Percentiles rank a stretch among this genome's conserved stretches.
phyloP scores from a whole-genome alignment of 2,888 invertebrate species.

The Nomada ruficornis region DNA sequence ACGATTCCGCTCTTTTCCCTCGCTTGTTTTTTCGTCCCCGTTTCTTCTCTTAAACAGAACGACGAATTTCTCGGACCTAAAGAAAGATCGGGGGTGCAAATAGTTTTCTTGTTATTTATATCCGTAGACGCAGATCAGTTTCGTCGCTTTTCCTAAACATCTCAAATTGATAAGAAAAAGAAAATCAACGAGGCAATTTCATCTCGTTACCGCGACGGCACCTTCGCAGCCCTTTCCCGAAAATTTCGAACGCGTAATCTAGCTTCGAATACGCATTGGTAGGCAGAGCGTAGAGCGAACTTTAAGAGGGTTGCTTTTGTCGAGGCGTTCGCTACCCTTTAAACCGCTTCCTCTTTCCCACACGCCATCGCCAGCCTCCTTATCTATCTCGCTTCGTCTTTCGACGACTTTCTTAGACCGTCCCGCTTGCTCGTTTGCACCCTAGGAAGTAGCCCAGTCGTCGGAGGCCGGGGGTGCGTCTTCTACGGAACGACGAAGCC shows the following conservation, averaged over 20 bases:
- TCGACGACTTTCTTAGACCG: slow-evolving; percentile 57
- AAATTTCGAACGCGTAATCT: slow-evolving; percentile 65
- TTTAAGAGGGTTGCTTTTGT: slow-evolving; percentile 80
- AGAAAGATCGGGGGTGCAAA: background rate
- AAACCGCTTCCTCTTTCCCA: slow-evolving; percentile 71
- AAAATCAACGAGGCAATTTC: slow-evolving; percentile 23
- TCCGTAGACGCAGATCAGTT: background rate
- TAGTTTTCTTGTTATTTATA: background rate
- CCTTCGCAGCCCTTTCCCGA: slow-evolving; percentile 34
- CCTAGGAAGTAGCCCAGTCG: slow-evolving; percentile 62
- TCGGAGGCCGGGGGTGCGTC: slow-evolving; percentile 45
- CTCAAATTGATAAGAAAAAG: no score
- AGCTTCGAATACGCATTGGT: slow-evolving; percentile 75
- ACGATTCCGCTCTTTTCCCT: slow-evolving; percentile 56
- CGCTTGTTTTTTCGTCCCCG: slow-evolving; percentile 56
- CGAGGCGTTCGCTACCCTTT: slow-evolving; percentile 82
- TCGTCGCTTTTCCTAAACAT: background rate
- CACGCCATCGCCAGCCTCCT: slow-evolving; percentile 52
- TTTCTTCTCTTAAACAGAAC: slow-evolving; percentile 52
- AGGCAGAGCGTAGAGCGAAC: slow-evolving; percentile 79
- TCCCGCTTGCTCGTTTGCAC: slow-evolving; percentile 66
- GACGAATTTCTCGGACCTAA: slow-evolving; percentile 27
- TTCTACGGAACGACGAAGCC: slow-evolving; percentile 68
- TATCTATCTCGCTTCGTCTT: slow-evolving; percentile 68
- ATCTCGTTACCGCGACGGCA: background rate